Conservation (phyloP, 2,888 invertebrate genomes). For the Drosophila neutralis region DNA sequence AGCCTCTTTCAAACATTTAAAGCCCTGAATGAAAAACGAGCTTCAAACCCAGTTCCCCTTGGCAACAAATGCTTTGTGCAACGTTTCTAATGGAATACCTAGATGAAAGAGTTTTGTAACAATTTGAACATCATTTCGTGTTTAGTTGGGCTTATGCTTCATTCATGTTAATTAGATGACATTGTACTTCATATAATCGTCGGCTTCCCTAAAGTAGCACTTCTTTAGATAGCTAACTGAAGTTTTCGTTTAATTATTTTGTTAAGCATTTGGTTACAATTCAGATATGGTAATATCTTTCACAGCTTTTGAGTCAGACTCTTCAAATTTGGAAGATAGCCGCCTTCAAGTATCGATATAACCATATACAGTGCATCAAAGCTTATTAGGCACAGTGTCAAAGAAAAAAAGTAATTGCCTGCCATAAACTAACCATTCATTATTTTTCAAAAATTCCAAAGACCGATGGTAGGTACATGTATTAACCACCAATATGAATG, state of each 20-base stretch:
- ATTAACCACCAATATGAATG: no score
- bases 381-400: no score
- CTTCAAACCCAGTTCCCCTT: constrained; percentile 19
- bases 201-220: not conserved
- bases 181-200: not conserved
- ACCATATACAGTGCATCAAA: no score
- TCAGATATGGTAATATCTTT: not conserved
- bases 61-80: constrained; percentile 6
- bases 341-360: not conserved
- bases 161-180: not conserved
- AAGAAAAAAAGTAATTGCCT: no score
- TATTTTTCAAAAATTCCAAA: no score
- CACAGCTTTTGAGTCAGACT: not conserved
- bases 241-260: not conserved
- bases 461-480: no score
- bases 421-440: no score
- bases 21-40: constrained; percentile 26
- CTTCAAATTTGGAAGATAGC: not conserved
- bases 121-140: not conserved
- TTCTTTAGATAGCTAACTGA: not conserved
- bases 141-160: not conserved
- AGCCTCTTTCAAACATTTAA: constrained; percentile 17
- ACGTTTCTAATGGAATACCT: constrained; percentile 5
- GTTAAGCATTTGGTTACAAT: not conserved
- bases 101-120: constrained; percentile 12